phyloP scores from a whole-genome alignment of 1,140 invertebrate genomes.

The Melipona quadrifasciata region DNA sequence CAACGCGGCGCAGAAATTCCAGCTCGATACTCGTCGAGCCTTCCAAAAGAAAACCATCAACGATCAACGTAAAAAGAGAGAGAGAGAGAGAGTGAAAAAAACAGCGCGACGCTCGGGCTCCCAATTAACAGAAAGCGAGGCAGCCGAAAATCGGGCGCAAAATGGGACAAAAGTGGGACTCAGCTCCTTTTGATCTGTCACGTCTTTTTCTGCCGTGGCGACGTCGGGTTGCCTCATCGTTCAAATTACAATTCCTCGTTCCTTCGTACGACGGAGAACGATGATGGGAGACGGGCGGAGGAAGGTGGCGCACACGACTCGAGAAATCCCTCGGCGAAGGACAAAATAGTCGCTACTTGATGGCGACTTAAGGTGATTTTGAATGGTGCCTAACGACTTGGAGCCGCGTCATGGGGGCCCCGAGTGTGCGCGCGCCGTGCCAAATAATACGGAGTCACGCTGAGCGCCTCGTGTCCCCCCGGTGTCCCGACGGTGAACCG shows the following conservation, averaged over 20 bases:
- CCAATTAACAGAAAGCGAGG: conserved; percentile 32
- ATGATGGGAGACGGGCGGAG: neutral
- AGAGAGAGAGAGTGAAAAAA: neutral
- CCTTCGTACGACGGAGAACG: neutral
- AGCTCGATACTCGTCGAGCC: neutral
- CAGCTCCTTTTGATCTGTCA: conserved; percentile 30
- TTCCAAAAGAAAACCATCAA: neutral
- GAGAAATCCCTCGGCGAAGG: conserved; percentile 49
- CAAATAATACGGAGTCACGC: conserved; percentile 80
- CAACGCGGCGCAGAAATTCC: no score
- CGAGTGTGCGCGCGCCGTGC: conserved; percentile 67
- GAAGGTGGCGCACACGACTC: neutral
- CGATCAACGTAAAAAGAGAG: no score
- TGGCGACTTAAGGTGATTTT: conserved; percentile 79
- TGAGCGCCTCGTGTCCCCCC: conserved; percentile 68
- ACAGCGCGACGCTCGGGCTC: neutral
- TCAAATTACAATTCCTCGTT: conserved; percentile 72
- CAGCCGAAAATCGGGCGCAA: neutral
- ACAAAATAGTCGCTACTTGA: conserved; percentile 79
- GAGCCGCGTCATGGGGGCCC: conserved; percentile 76
- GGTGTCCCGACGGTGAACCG: conserved; percentile 66
- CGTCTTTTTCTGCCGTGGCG: conserved; percentile 39
- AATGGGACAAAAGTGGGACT: conserved; percentile 28
- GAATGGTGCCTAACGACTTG: conserved; percentile 80
- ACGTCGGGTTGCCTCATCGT: conserved; percentile 58